A percentile compares a stretch with the other conserved stretches of the same genome.
Evolutionary conservation across 2,113 vertebrate species (phyloP).

Genomic region (Nothocercus nigrocapillus): DNA sequence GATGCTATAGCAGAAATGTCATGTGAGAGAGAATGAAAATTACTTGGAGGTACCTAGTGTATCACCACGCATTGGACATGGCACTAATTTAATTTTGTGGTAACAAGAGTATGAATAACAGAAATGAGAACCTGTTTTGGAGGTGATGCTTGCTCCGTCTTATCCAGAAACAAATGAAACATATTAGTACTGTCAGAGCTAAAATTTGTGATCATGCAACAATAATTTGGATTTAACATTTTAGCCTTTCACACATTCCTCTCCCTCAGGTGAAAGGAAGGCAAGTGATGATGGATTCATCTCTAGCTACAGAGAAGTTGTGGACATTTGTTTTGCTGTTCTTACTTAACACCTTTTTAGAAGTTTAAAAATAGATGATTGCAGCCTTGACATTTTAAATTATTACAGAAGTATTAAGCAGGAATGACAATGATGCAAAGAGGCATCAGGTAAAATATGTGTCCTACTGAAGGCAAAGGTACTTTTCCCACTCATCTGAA

Average conservation of each 20-base stretch:
- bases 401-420: not conserved
- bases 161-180: not conserved
- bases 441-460: not conserved
- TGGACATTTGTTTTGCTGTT: not conserved
- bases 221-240: rapidly evolving
- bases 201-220: not conserved
- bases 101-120: not conserved
- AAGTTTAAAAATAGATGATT: not conserved
- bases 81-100: not conserved
- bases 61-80: not conserved
- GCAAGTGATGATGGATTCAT: not conserved
- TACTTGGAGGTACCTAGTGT: not conserved
- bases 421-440: not conserved
- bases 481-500: not conserved
- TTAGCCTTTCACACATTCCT: not conserved
- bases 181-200: rapidly evolving
- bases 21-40: not conserved
- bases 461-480: not conserved
- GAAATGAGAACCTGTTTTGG: not conserved
- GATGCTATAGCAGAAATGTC: not conserved
- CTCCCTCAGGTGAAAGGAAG: not conserved
- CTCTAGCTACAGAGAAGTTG: not conserved
- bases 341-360: not conserved
- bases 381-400: not conserved
- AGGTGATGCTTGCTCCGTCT: not conserved